A percentile compares a stretch with the other conserved stretches of the same genome.
These are phyloP conservation scores for Pocillopora damicornis DNA, from an alignment of 64 coral and sea anemone genomes.

Conservation along the genomic window DNA sequence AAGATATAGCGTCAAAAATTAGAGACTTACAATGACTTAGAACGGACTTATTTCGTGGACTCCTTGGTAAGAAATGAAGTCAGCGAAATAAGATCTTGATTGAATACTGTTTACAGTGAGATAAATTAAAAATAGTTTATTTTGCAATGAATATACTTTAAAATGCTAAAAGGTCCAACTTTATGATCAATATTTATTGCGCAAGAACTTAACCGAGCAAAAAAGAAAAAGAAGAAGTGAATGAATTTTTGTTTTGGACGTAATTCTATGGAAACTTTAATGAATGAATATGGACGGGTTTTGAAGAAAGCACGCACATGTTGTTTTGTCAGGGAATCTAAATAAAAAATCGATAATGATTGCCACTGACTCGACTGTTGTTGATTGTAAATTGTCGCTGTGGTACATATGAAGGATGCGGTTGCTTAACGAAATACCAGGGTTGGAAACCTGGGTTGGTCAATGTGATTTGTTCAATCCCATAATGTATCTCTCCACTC, in stretches of 20 bases:
- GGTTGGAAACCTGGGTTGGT: too few species aligned
- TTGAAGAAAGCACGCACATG: neutral
- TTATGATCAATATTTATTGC: neutral
- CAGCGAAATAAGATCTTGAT: neutral
- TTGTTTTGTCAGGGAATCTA: neutral
- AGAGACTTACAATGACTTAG: neutral
- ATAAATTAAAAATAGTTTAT: neutral
- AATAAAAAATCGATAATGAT: neutral
- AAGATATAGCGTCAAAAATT: neutral
- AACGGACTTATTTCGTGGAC: neutral
- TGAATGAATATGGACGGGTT: neutral
- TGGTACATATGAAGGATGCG: too few species aligned
- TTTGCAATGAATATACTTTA: neutral
- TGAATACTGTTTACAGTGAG: neutral
- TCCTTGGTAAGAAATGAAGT: neutral
- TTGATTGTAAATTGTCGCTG: too few species aligned
- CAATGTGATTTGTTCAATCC: too few species aligned
- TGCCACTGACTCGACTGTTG: neutral
- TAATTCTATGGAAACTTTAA: constrained; percentile 1
- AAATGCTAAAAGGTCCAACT: neutral
- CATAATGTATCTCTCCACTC: too few species aligned
- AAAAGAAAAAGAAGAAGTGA: neutral
- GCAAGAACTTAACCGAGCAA: neutral
- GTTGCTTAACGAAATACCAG: too few species aligned
- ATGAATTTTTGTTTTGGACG: neutral